Conservation (phyloP, 92 coral and sea anemone species). For the Diadumene lineata region DNA sequence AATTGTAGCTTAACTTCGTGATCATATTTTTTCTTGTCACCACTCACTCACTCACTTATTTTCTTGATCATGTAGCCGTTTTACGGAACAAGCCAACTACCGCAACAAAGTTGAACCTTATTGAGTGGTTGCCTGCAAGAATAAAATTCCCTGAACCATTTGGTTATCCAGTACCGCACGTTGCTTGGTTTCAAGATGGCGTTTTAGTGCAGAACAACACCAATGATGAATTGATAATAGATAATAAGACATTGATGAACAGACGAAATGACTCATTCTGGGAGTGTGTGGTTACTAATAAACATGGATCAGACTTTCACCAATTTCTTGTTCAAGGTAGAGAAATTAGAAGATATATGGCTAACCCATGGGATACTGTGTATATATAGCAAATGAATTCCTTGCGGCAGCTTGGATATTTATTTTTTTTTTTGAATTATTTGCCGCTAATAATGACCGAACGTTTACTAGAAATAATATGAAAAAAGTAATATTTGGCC, state of each 20-base stretch:
- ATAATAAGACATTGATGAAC: background rate
- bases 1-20: too few species aligned
- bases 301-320: slow-evolving; percentile 41
- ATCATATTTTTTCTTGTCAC: too few species aligned
- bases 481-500: too few species aligned
- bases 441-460: too few species aligned
- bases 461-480: too few species aligned
- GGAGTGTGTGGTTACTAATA: slow-evolving; percentile 34
- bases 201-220: slow-evolving; percentile 31
- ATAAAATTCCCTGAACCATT: slow-evolving; percentile 29
- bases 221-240: background rate
- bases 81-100: background rate
- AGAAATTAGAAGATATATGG: too few species aligned
- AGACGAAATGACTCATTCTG: background rate
- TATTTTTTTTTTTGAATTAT: too few species aligned
- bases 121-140: background rate
- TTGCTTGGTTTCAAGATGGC: slow-evolving; percentile 45
- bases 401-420: too few species aligned
- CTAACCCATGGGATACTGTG: background rate
- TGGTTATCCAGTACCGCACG: slow-evolving; percentile 33
- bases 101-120: background rate
- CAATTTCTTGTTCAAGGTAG: slow-evolving; percentile 24
- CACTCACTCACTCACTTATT: too few species aligned
- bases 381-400: too few species aligned
- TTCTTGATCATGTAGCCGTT: background rate